A percentile compares a stretch with the other conserved stretches of the same genome.
Conservation (phyloP, 2,113 vertebrate species). For the Copsychus sechellarum region DNA sequence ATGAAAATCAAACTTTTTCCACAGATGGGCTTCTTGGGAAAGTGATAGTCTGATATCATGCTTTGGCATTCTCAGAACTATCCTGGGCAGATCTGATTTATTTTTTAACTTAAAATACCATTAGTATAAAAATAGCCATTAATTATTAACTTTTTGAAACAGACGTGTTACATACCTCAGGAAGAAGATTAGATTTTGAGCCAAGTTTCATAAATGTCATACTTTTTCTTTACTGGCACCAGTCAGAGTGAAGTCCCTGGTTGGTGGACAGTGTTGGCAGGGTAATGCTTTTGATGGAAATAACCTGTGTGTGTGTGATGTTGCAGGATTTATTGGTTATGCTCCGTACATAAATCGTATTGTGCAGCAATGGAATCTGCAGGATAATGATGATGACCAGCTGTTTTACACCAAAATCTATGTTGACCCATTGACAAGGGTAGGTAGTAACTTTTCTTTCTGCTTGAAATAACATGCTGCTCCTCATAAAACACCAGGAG, state of each 20-base stretch:
- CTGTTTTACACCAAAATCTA: constrained; percentile 98
- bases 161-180: background rate
- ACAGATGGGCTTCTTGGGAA: background rate
- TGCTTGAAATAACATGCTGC: background rate
- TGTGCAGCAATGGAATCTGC: constrained; percentile 90
- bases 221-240: background rate
- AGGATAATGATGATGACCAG: constrained; percentile 97
- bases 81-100: background rate
- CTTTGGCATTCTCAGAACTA: background rate
- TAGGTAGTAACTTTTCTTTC: constrained; percentile 63
- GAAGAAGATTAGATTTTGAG: background rate
- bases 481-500: background rate
- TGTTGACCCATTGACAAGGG: constrained; percentile 85
- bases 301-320: background rate
- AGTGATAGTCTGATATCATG: background rate
- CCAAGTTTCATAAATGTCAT: background rate
- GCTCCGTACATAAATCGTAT: constrained; percentile 82
- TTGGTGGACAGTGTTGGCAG: background rate
- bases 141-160: background rate
- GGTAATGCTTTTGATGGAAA: background rate
- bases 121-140: background rate
- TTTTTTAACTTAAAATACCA: background rate
- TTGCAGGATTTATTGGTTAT: constrained; percentile 93
- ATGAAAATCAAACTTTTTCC: background rate
- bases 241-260: background rate